phyloP scores from a whole-genome alignment of 2,888 invertebrate genomes.

The Papilio elwesi region DNA sequence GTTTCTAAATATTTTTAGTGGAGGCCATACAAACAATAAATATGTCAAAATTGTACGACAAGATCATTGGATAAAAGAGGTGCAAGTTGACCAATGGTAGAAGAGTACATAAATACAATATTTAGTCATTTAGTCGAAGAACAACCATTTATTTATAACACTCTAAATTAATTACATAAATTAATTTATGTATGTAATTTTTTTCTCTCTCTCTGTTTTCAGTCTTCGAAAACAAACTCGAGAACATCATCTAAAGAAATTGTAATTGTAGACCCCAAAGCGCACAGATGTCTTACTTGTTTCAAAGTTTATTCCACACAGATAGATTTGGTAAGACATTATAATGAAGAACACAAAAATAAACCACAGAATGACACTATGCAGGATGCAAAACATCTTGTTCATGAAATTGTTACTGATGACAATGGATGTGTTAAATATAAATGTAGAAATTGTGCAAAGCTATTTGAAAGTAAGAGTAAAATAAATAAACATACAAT shows the following conservation, averaged over 20 bases:
- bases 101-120: no score
- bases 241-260: constrained; percentile 37
- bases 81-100: no score
- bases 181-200: neutral
- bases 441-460: constrained; percentile 61
- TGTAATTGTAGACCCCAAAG: constrained; percentile 3
- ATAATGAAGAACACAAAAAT: constrained; percentile 50
- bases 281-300: constrained; percentile 59
- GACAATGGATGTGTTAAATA: constrained; percentile 48
- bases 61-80: no score
- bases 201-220: constrained; percentile 1
- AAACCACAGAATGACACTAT: constrained; percentile 28
- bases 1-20: no score
- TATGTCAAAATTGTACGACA: no score
- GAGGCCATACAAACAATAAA: no score
- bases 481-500: constrained; percentile 57
- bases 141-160: no score
- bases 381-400: constrained; percentile 29
- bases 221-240: constrained; percentile 37
- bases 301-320: constrained; percentile 51
- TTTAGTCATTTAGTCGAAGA: no score
- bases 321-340: constrained; percentile 57
- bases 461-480: constrained; percentile 53
- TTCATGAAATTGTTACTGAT: constrained; percentile 44
- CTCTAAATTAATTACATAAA: no score